Evolutionary conservation across 2,797 vertebrate genomes (phyloP).

Genomic region (Pempheris klunzingeri): DNA sequence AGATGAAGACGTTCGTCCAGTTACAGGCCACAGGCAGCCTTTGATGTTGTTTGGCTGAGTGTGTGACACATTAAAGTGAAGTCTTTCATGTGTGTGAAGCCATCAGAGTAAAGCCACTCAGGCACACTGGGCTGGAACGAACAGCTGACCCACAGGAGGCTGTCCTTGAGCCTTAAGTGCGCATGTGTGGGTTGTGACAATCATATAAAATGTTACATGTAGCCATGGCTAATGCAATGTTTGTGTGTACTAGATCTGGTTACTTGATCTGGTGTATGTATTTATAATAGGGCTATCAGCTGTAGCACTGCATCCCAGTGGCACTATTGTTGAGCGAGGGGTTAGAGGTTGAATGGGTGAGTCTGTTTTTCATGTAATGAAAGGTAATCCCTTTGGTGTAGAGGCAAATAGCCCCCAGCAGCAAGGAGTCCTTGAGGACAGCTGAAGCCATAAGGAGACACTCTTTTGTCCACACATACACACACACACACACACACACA

Average conservation of each 20-base stretch:
- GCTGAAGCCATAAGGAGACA: constrained; percentile 55
- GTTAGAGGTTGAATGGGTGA: constrained; percentile 51
- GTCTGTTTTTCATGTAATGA: constrained; percentile 72
- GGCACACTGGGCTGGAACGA: constrained; percentile 42
- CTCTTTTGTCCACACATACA: constrained; percentile 24
- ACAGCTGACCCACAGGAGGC: constrained; percentile 56
- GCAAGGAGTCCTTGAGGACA: constrained; percentile 58
- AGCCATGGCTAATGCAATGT: constrained; percentile 12
- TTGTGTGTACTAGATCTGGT: constrained; percentile 19
- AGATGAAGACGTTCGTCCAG: constrained; percentile 66
- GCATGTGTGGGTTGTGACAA: constrained; percentile 28
- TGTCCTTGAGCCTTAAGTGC: constrained; percentile 41
- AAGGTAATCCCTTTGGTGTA: constrained; percentile 68
- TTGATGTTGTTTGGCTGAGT: constrained; percentile 60
- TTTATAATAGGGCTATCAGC: constrained; percentile 53
- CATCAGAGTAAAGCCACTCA: constrained; percentile 55
- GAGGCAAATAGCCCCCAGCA: constrained; percentile 58
- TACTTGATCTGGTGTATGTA: constrained; percentile 37
- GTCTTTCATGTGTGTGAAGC: constrained; percentile 68
- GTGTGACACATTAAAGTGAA: constrained; percentile 55
- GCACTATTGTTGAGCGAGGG: constrained; percentile 59
- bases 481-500: constrained; percentile 24
- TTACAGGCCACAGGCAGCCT: constrained; percentile 47
- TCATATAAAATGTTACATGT: constrained; percentile 19
- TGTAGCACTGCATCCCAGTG: constrained; percentile 40